Evolutionary conservation across 1,140 invertebrate species (phyloP).

Genomic region (Protaetia brevitarsis): DNA sequence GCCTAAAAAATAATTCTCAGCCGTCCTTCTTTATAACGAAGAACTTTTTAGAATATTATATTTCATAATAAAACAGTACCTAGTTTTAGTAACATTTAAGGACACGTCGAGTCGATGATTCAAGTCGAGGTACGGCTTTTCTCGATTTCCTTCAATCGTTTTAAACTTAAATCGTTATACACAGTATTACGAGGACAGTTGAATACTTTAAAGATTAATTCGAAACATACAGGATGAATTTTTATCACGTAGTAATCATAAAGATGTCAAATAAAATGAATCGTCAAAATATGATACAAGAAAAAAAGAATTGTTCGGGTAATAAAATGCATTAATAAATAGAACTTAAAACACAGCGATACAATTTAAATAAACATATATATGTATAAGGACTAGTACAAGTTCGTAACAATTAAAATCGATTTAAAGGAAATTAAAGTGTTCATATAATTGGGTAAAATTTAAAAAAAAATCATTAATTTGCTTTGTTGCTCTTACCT

Average conservation of each 20-base stretch:
- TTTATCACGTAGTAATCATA: background rate
- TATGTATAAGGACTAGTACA: background rate
- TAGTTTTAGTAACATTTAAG: background rate
- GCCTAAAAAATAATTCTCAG: slow-evolving; percentile 1
- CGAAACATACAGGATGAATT: slow-evolving; percentile 1
- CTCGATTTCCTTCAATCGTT: background rate
- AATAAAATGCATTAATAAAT: slow-evolving; percentile 8
- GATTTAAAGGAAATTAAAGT: background rate
- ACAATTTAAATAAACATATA: background rate
- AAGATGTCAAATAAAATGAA: background rate
- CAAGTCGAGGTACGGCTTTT: slow-evolving; percentile 1
- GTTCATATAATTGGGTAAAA: background rate
- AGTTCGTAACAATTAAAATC: background rate
- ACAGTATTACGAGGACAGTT: background rate
- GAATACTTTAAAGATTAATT: slow-evolving; percentile 8
- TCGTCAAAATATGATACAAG: background rate
- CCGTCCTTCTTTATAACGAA: slow-evolving; percentile 14
- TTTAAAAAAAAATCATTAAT: background rate
- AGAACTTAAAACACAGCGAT: background rate
- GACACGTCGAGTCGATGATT: slow-evolving; percentile 13
- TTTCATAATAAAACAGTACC: background rate
- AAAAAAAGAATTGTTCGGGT: background rate
- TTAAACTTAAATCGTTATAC: background rate
- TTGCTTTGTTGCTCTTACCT: background rate
- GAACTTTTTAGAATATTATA: background rate